Conservation (phyloP, 2,797 vertebrate species). For the Esox masquinongy region DNA sequence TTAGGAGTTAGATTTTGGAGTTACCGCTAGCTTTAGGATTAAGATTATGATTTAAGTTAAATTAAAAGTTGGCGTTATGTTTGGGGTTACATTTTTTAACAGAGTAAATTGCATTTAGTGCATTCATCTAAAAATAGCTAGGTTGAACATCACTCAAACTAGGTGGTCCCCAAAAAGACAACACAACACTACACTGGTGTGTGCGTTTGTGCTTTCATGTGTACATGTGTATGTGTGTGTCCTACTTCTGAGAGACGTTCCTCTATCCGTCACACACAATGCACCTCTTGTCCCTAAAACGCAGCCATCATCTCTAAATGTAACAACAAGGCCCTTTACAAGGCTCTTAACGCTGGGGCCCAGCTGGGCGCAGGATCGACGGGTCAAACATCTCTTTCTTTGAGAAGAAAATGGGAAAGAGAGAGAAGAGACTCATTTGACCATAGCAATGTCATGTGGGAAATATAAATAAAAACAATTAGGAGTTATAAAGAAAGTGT, state of each 20-base stretch:
- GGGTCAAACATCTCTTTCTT: neutral
- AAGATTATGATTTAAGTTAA: no score
- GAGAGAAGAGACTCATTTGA: neutral
- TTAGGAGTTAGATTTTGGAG: no score
- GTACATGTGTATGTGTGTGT: neutral
- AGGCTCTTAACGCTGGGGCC: neutral
- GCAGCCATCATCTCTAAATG: neutral
- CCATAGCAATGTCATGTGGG: neutral
- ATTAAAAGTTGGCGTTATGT: no score
- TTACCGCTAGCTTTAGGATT: no score
- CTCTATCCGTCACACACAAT: conserved; percentile 1
- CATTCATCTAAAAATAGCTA: no score
- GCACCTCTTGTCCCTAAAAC: neutral
- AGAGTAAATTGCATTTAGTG: no score
- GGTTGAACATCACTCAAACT: no score
- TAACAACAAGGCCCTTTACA: neutral
- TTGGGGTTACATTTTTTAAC: no score
- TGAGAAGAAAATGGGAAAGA: neutral
- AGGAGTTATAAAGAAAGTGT: neutral
- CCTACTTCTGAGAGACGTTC: neutral
- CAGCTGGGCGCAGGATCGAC: conserved; percentile 1
- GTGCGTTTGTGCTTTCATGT: neutral
- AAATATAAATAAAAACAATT: neutral
- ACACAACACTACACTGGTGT: neutral
- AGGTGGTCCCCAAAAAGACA: no score